A percentile compares a stretch with the other conserved stretches of the same genome.
phyloP scores from a whole-genome alignment of 2,888 invertebrate species.

The Callimorpha dominula region DNA sequence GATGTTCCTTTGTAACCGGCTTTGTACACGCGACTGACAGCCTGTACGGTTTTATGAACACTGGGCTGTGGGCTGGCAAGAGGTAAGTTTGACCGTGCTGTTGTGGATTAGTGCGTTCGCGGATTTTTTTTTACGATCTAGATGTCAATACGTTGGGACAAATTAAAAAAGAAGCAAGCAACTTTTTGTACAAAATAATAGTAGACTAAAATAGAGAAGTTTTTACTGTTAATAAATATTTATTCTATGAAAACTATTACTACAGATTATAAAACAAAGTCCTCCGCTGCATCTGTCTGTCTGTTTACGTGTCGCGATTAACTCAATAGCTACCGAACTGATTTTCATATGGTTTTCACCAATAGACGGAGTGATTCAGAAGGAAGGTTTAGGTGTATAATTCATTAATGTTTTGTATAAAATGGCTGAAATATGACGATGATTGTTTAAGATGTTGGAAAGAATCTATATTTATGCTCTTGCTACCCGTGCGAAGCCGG shows the following conservation, averaged over 20 bases:
- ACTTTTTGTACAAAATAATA: background rate
- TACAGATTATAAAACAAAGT: background rate
- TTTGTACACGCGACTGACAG: slow-evolving; percentile 29
- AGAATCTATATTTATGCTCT: no score
- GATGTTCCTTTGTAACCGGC: background rate
- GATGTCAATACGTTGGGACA: background rate
- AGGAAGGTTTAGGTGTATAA: no score
- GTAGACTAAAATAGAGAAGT: background rate
- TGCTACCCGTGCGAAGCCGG: no score
- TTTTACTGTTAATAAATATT: background rate
- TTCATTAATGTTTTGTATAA: no score
- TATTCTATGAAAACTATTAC: background rate
- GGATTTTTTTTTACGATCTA: background rate
- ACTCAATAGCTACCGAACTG: no score
- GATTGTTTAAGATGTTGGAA: no score
- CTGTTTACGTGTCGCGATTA: no score
- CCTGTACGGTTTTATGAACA: slow-evolving; percentile 42
- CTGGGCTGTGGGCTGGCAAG: slow-evolving; percentile 32
- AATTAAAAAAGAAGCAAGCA: background rate
- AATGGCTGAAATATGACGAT: no score
- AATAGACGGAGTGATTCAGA: no score
- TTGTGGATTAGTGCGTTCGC: background rate
- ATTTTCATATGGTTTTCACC: no score
- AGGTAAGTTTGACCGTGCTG: background rate
- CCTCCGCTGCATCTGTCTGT: no score